Conservation (phyloP, 2,888 invertebrate species). For the Xestia rhomboidea region DNA sequence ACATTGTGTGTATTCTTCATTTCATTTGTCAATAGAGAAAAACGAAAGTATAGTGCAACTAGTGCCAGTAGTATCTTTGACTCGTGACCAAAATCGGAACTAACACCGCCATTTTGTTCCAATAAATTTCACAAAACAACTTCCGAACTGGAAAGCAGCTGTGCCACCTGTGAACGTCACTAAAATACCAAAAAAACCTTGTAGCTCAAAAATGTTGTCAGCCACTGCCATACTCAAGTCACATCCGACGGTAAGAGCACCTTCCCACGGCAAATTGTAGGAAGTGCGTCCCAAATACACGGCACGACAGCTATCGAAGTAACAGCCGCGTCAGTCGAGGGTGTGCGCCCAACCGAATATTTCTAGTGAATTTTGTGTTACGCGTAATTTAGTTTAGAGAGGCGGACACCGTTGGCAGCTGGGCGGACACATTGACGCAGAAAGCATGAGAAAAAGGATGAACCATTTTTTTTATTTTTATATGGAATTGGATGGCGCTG, state of each 20-base stretch:
- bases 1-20: too few species aligned
- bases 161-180: neutral
- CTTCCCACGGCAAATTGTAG: slow-evolving; percentile 82
- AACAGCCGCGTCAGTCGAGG: slow-evolving; percentile 53
- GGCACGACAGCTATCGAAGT: slow-evolving; percentile 50
- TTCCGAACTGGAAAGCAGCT: neutral
- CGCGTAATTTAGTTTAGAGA: slow-evolving; percentile 40
- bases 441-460: neutral
- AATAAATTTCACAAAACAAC: neutral
- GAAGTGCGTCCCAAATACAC: slow-evolving; percentile 76
- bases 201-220: slow-evolving; percentile 37
- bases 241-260: slow-evolving; percentile 58
- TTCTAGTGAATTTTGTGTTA: slow-evolving; percentile 55
- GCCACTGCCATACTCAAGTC: slow-evolving; percentile 42
- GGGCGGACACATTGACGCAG: slow-evolving; percentile 8
- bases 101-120: neutral
- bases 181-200: neutral
- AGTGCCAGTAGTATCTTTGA: too few species aligned
- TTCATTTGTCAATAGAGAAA: neutral
- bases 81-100: neutral
- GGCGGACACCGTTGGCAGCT: slow-evolving; percentile 20
- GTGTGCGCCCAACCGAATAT: slow-evolving; percentile 65
- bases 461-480: slow-evolving; percentile 19
- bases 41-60: neutral
- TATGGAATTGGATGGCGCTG: neutral